phyloP scores from a whole-genome alignment of 2,888 invertebrate species.

The Pyrochroa serraticornis region DNA sequence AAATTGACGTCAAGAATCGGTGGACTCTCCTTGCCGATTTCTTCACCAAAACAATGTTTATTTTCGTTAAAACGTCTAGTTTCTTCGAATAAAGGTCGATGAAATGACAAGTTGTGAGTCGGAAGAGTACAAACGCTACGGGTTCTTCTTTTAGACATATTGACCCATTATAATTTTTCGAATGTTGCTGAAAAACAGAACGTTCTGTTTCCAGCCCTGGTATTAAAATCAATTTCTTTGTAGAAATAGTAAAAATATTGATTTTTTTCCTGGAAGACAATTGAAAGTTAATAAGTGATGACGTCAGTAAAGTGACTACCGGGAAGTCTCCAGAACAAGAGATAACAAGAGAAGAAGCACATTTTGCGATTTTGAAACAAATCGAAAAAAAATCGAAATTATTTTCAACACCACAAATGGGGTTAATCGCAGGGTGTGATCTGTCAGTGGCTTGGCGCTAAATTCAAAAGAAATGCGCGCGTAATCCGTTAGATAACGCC shows the following conservation, averaged over 20 bases:
- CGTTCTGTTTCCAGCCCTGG: too few relatives aligned
- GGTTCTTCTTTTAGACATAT: slow-evolving; percentile 3
- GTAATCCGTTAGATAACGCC: too few relatives aligned
- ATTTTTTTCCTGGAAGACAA: slow-evolving; percentile 2
- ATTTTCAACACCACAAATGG: neutral
- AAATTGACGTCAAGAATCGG: neutral
- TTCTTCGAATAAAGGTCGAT: slow-evolving; percentile 6
- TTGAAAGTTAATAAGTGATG: slow-evolving; percentile 7
- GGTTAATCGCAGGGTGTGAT: slow-evolving; percentile 3
- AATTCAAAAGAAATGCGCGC: too few relatives aligned
- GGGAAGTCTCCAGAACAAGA: too few relatives aligned
- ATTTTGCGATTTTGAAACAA: too few relatives aligned
- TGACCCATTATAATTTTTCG: neutral
- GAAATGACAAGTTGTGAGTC: neutral
- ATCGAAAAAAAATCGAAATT: too few relatives aligned
- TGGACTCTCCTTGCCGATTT: neutral
- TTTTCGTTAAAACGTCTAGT: neutral
- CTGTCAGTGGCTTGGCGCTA: too few relatives aligned
- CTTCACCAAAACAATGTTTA: slow-evolving; percentile 21
- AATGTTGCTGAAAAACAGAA: too few relatives aligned
- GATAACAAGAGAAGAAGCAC: too few relatives aligned
- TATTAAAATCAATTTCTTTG: too few relatives aligned
- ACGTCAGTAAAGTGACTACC: neutral
- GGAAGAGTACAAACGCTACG: slow-evolving; percentile 21
- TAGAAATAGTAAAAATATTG: slow-evolving; percentile 2